A percentile compares a stretch with the other conserved stretches of the same genome.
Evolutionary conservation across 2,888 invertebrate genomes (phyloP).

Genomic region (Ormia ochracea): DNA sequence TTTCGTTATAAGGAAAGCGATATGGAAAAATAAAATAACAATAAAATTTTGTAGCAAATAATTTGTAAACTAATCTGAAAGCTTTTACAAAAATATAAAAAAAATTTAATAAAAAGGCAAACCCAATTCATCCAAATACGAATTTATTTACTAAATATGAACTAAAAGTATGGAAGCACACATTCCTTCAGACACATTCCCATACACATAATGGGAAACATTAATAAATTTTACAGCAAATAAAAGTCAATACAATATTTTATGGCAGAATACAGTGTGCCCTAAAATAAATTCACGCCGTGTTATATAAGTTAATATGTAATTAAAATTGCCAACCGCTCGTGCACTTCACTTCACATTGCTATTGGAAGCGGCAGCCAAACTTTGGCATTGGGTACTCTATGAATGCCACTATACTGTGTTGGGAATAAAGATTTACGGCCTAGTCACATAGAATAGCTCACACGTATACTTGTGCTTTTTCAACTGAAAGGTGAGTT

Average conservation of each 20-base stretch:
- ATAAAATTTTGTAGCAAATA: conserved; percentile 35
- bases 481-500: no score
- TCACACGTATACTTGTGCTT: no score
- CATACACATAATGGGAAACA: neutral
- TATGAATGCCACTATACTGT: no score
- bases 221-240: neutral
- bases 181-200: neutral
- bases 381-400: no score
- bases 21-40: conserved; percentile 1
- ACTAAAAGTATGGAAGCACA: neutral
- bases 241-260: neutral
- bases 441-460: no score
- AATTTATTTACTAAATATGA: neutral
- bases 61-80: conserved; percentile 39
- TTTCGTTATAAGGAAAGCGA: conserved; percentile 20
- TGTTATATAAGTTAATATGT: neutral
- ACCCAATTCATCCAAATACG: conserved; percentile 15
- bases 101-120: conserved; percentile 6
- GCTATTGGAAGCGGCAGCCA: no score
- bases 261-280: neutral
- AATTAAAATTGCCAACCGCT: no score
- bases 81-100: conserved; percentile 14
- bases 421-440: no score
- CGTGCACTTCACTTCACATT: no score
- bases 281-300: neutral